Evolutionary conservation across 2,113 vertebrate species (phyloP).

Genomic region (Indicator indicator): DNA sequence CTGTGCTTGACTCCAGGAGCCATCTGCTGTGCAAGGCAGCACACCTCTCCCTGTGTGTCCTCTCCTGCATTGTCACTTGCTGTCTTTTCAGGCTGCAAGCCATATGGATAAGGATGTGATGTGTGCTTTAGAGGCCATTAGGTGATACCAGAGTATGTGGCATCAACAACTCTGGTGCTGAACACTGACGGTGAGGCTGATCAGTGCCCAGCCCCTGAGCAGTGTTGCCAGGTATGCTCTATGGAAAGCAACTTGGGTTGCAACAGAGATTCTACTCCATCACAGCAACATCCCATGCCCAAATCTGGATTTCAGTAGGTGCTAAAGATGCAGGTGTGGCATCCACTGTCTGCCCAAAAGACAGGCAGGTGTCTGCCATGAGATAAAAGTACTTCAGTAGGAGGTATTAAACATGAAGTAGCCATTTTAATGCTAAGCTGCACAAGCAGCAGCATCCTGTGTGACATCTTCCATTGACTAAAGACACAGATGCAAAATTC

Average conservation of each 20-base stretch:
- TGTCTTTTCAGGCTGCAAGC: not conserved
- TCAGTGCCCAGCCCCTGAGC: not conserved
- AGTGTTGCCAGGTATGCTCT: rapidly evolving
- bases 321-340: not conserved
- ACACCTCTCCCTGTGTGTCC: not conserved
- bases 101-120: not conserved
- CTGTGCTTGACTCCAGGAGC: not conserved
- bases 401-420: not conserved
- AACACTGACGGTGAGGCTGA: not conserved
- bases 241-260: not conserved
- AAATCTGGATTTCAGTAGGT: not conserved
- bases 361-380: not conserved
- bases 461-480: not conserved
- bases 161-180: rapidly evolving
- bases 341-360: not conserved
- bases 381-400: not conserved
- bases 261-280: not conserved
- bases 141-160: not conserved
- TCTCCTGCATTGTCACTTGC: not conserved
- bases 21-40: not conserved
- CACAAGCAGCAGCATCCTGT: not conserved
- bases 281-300: not conserved
- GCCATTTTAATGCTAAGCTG: not conserved
- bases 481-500: not conserved
- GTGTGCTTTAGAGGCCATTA: rapidly evolving